Evolutionary conservation across 2,888 invertebrate species (phyloP), one percentile per base, ranked within the genome.

Genomic region (Arrhopalites spinosus): DNA sequence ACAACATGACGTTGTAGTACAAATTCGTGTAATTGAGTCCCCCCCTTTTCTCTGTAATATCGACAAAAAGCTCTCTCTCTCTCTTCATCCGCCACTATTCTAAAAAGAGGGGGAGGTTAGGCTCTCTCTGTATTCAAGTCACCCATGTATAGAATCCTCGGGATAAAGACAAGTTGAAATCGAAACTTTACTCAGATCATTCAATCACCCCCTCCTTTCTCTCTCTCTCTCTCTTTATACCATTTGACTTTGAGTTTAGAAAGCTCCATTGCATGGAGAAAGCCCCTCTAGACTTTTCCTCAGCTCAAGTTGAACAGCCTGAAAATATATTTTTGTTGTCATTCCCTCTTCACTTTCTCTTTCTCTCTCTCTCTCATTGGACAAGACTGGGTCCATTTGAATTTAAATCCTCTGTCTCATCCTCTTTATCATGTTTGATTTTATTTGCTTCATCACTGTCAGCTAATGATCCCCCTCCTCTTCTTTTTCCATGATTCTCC

Each of bases 91-190:
- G 15, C 47, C 11, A 45, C 15, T 8, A n/a, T n/a, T 45, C 47
- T 45, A 45, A 11, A 15, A 45, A 11, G 47, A 15, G 8, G 15
- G 36, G 36, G 36, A 36, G 36, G 36, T 36, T 36, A 7, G 3
- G 11, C 5, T 11, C 36, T 3, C 36, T 36, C 36, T 11, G 36
- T 36, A 36, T 36, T 36, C 36, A 3, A 36, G 36, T 36, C 36
- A 36, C 36, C 47, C 53, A 53, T 53, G 3, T 36, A 11, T n/a
- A 69, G 2, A 69, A 69, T 56, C 53, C 56, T 68, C 47, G 66
- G 66, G 66, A 66, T 66, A 43, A 66, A 66, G 36, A 45, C n/a
- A 43, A 66, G 66, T 45, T 66, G 45, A 66, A 66, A 66, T 66
- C 20, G 66, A 66, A 23, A 66, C 45, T 66, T 66, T 66, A 43